A percentile compares a stretch with the other conserved stretches of the same genome.
Evolutionary conservation across 1,140 invertebrate species (phyloP).

Genomic region (Zaprionus taronus): DNA sequence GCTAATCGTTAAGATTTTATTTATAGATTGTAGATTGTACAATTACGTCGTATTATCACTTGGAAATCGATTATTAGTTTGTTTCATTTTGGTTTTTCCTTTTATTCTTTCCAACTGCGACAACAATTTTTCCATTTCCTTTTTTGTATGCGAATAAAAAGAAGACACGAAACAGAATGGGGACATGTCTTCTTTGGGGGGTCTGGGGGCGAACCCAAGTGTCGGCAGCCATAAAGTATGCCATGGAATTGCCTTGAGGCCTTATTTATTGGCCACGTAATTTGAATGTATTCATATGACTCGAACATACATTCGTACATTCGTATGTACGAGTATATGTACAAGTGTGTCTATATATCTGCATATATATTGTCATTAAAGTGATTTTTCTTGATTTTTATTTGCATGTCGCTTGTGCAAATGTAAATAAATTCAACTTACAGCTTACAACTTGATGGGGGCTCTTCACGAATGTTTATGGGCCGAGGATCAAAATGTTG

Average conservation of each 20-base stretch:
- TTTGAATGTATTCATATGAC: conserved; percentile 30
- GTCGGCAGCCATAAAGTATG: conserved; percentile 50
- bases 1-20: conserved; percentile 36
- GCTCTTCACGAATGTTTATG: neutral
- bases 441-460: neutral
- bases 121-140: neutral
- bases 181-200: neutral
- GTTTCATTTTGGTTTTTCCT: neutral
- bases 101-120: neutral
- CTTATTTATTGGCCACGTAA: conserved; percentile 49
- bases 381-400: conserved; percentile 51
- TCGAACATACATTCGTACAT: conserved; percentile 14
- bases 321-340: conserved; percentile 6
- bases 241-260: conserved; percentile 40
- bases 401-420: conserved; percentile 29
- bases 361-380: conserved; percentile 25
- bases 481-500: conserved; percentile 4
- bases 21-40: conserved; percentile 43
- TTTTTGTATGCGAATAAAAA: neutral
- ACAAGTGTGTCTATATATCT: conserved; percentile 6
- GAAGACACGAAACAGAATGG: neutral
- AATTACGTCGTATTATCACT: conserved; percentile 39
- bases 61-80: conserved; percentile 34
- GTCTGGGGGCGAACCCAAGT: conserved; percentile 27
- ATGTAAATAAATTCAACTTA: conserved; percentile 32